A percentile compares a stretch with the other conserved stretches of the same genome.
These are phyloP conservation scores for Phoenicopterus ruber DNA, from an alignment of 2,113 vertebrate species.

Conservation along the genomic window DNA sequence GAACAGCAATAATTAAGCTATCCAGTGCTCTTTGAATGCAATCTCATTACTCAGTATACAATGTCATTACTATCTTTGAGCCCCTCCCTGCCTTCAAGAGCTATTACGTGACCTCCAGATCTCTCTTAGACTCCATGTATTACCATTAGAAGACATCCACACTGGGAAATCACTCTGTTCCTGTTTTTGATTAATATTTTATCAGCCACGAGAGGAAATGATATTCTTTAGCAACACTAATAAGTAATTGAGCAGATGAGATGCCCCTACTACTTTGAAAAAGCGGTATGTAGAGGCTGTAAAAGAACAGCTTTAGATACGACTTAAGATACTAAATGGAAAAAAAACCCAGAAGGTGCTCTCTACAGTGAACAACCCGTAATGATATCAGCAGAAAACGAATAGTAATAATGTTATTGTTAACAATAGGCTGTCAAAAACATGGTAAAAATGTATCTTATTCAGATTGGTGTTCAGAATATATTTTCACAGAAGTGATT, in stretches of 20 bases:
- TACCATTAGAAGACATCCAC: conserved; percentile 89
- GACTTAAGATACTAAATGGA: background rate
- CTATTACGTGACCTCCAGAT: conserved; percentile 86
- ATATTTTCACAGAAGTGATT: background rate
- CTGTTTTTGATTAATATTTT: conserved; percentile 97
- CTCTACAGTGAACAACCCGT: background rate
- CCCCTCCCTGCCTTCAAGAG: conserved; percentile 77
- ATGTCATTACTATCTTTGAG: conserved; percentile 73
- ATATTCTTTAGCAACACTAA: conserved; percentile 90
- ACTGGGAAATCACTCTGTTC: conserved; percentile 87
- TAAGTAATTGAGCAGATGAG: conserved; percentile 87
- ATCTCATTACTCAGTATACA: conserved; percentile 63
- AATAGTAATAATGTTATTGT: background rate
- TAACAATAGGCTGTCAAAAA: background rate
- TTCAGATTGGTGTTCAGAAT: background rate
- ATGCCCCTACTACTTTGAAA: conserved; percentile 62
- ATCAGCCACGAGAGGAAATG: conserved; percentile 90
- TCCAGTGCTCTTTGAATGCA: background rate
- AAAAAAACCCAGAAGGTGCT: background rate
- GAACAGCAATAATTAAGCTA: background rate
- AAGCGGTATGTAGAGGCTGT: conserved; percentile 35
- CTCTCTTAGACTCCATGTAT: conserved; percentile 79
- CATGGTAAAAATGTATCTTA: background rate
- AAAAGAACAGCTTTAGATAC: conserved; percentile 11
- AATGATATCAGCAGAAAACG: background rate